Percentiles rank a stretch among this genome's conserved stretches.
Evolutionary conservation across 2,113 vertebrate genomes (phyloP).

Genomic region (Calidris pygmaea): DNA sequence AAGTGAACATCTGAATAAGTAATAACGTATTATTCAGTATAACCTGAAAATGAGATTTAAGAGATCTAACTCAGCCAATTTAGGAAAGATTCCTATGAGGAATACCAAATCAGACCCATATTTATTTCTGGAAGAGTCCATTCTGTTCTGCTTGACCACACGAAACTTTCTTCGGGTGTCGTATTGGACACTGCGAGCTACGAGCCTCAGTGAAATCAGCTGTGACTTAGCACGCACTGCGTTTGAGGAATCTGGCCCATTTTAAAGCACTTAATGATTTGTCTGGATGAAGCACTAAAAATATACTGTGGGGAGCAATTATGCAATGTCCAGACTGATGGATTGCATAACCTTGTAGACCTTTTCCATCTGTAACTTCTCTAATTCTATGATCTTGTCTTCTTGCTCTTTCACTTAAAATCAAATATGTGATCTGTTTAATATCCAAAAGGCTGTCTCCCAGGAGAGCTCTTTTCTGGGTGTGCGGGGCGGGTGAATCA

Average conservation of each 20-base stretch:
- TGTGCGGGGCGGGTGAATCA: neutral
- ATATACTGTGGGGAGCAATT: constrained; percentile 65
- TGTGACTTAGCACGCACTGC: constrained; percentile 47
- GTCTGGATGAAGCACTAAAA: constrained; percentile 69
- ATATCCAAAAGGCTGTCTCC: neutral
- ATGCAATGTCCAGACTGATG: constrained; percentile 66
- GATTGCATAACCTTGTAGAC: constrained; percentile 60
- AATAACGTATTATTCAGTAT: neutral
- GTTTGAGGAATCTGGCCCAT: constrained; percentile 51
- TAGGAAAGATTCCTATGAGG: neutral
- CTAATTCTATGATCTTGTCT: constrained; percentile 54
- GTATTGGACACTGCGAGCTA: neutral
- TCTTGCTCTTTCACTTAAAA: constrained; percentile 29
- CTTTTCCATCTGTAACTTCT: constrained; percentile 63
- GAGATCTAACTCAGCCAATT: neutral
- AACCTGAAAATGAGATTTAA: constrained; percentile 34
- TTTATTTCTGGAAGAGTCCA: neutral
- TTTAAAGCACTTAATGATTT: constrained; percentile 69
- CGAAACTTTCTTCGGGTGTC: neutral
- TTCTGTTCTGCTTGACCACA: neutral
- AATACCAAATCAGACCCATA: neutral
- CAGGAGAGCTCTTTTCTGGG: neutral
- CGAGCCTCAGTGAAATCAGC: constrained; percentile 19
- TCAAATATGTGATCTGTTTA: constrained; percentile 38
- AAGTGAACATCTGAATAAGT: constrained; percentile 34